Base-by-base conservation (phyloP, 1,140 invertebrate species). In the Procambarus virginalis region DNA sequence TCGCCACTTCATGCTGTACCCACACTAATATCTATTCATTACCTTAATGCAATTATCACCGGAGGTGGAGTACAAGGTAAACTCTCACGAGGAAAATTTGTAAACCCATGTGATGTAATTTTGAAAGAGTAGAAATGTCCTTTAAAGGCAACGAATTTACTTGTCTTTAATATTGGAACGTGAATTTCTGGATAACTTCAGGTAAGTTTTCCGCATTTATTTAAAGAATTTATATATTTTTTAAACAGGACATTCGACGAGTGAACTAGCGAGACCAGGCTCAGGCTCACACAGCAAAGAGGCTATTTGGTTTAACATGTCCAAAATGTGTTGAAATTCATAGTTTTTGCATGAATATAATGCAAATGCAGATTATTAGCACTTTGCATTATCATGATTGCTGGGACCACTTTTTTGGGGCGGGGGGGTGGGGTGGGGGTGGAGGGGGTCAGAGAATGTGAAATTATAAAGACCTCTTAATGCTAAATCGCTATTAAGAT, bases 251-350 rank as follows among this genome's bases (percentile, higher is more conserved):
- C 0, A 17, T 20, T 17, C 60, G 12, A 64, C 17, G 12, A 64
- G 17, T 2, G 12, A 17, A 17, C 20, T 10, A 64, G 20, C 60
- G 4, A 17, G 2, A 17, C 12, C 20, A 17, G 60, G 4, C 12
- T 4, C 60, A 64, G 20, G 4, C 60, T 64, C 12, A 17, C 12
- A 20, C 12, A 20, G 60, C 10, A 17, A 34, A n/a, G 68, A 34
- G 22, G 68, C 68, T 73, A 73, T 34, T 73, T 20, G 20, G 68
- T 22, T 73, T 10, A 5, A 4, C 68, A 8, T 73, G 68, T 73
- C 68, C 68, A 73, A 73, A 22, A 73, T 73, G 22, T 10, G 22
- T 73, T 73, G 68, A 34, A 34, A 73, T 73, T 73, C 68, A 73
- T 73, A 73, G 68, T 34, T 34, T 34, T 8, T 9, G 20, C 68